A percentile compares a stretch with the other conserved stretches of the same genome.
Evolutionary conservation across 2,797 vertebrate genomes (phyloP).

Genomic region (Trematocara caparti): DNA sequence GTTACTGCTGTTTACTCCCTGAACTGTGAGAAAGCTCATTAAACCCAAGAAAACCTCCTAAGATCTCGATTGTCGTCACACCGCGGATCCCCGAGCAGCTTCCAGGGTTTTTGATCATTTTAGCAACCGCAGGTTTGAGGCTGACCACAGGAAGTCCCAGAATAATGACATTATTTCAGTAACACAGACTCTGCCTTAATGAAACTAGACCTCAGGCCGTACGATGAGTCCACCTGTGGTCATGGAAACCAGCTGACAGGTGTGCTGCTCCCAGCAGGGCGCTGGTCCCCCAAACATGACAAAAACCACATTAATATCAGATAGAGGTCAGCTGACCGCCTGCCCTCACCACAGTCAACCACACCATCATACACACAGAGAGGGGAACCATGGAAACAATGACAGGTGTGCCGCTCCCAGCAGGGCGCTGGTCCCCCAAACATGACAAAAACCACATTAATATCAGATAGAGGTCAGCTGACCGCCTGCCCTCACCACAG

Average conservation of each 20-base stretch:
- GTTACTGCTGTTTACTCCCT: neutral
- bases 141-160: neutral
- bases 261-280: neutral
- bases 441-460: no score
- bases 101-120: neutral
- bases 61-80: neutral
- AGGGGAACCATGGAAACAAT: neutral
- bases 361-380: no score
- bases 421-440: no score
- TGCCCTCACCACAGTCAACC: neutral
- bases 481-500: no score
- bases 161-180: neutral
- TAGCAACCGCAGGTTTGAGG: neutral
- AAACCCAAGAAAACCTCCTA: neutral
- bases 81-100: neutral
- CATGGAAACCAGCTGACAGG: neutral
- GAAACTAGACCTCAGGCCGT: neutral
- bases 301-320: neutral
- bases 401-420: no score
- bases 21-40: neutral
- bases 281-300: neutral
- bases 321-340: neutral
- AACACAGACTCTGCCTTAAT: neutral
- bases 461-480: no score
- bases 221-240: neutral